Evolutionary conservation across 2,888 invertebrate genomes (phyloP).

Genomic region (Nasonovia ribisnigri): DNA sequence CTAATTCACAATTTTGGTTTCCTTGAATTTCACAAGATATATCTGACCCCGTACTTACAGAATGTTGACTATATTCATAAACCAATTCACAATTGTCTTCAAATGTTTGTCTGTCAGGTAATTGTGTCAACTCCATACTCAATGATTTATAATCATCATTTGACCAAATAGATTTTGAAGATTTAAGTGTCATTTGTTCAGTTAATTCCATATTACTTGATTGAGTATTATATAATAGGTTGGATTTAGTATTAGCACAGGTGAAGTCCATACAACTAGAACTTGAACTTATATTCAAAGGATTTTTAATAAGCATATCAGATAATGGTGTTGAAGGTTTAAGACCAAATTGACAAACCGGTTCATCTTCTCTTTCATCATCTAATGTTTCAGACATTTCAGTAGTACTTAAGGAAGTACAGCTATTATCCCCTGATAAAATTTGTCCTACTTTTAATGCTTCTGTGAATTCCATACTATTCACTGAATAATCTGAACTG

Average conservation of each 20-base stretch:
- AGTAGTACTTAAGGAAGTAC: neutral
- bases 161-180: neutral
- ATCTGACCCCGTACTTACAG: neutral
- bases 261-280: conserved; percentile 33
- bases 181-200: neutral
- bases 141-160: conserved; percentile 16
- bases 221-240: neutral
- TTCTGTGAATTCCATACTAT: conserved; percentile 62
- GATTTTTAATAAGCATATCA: neutral
- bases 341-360: neutral
- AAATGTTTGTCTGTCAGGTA: neutral
- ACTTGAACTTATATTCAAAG: conserved; percentile 5
- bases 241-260: conserved; percentile 12
- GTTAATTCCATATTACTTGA: conserved; percentile 31
- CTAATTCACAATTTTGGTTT: neutral
- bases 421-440: neutral
- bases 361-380: neutral
- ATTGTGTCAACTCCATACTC: conserved; percentile 23
- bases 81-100: conserved; percentile 13
- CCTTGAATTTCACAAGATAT: neutral
- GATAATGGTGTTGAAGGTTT: neutral
- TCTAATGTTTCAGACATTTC: conserved; percentile 27
- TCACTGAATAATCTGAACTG: conserved; percentile 32
- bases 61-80: conserved; percentile 22
- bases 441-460: conserved; percentile 21